phyloP scores from a whole-genome alignment of 2,888 invertebrate species.

The Apamea epomidion region DNA sequence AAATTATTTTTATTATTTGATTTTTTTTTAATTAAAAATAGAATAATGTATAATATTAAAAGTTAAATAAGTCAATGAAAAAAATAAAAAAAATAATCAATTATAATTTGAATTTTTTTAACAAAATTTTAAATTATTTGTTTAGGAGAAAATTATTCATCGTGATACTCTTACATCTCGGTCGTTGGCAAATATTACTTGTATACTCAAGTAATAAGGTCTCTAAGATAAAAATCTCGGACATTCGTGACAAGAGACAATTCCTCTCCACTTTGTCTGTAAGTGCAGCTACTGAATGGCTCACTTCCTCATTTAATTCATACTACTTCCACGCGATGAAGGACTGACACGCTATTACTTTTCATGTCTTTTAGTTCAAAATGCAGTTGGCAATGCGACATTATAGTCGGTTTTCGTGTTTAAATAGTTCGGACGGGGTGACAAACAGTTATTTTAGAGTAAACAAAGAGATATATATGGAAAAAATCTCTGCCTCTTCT shows the following conservation, averaged over 20 bases:
- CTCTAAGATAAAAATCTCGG: constrained; percentile 10
- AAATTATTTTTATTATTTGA: too few species aligned
- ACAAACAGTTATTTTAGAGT: background rate
- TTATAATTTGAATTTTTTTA: too few species aligned
- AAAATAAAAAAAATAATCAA: too few species aligned
- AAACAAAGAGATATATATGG: background rate
- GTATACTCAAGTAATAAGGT: background rate
- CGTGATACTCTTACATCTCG: background rate
- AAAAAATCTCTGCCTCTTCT: background rate
- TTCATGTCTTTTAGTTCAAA: background rate
- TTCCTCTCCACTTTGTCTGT: constrained; percentile 23
- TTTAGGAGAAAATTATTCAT: too few species aligned
- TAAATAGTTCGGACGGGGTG: background rate
- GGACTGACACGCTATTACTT: constrained; percentile 15
- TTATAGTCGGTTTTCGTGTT: background rate
- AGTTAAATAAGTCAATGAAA: too few species aligned
- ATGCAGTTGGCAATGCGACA: background rate
- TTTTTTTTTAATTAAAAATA: too few species aligned
- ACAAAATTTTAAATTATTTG: background rate
- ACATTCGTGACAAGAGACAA: constrained; percentile 23
- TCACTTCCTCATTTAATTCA: constrained; percentile 25
- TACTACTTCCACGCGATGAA: constrained; percentile 18
- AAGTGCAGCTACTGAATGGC: constrained; percentile 20
- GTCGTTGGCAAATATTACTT: background rate
- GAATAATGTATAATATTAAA: too few species aligned